Conservation (phyloP, 35 echinoderm and acorn worm species). For the Eucidaris tribuloides region DNA sequence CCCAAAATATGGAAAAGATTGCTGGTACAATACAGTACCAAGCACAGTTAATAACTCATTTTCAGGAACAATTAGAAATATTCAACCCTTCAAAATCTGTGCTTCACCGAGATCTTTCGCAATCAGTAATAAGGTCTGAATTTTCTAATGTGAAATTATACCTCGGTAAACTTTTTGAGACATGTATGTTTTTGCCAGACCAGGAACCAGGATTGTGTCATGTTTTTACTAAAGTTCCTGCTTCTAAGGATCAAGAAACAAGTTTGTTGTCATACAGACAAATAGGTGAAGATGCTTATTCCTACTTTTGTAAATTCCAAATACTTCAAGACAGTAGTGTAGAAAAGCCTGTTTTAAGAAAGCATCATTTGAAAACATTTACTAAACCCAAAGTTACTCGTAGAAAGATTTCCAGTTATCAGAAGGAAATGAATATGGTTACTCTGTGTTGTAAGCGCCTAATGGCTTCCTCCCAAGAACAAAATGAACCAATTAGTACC, state of each 20-base stretch:
- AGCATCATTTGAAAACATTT: constrained; percentile 67
- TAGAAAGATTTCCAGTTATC: constrained; percentile 33
- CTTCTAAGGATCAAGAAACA: constrained; percentile 31
- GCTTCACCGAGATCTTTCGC: constrained; percentile 30
- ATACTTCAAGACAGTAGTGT: constrained; percentile 41
- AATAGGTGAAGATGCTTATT: constrained; percentile 32
- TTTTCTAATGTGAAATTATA: constrained; percentile 43
- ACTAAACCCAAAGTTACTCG: constrained; percentile 27
- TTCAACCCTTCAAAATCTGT: neutral
- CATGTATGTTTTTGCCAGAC: neutral
- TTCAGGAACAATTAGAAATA: neutral
- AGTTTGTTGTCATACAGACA: constrained; percentile 39
- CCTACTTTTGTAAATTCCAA: constrained; percentile 31
- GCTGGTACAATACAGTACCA: constrained; percentile 56
- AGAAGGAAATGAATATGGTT: constrained; percentile 55
- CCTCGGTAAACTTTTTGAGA: constrained; percentile 1
- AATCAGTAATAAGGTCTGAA: constrained; percentile 46
- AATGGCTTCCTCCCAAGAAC: constrained; percentile 47
- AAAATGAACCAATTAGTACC: constrained; percentile 4
- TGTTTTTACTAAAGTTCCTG: constrained; percentile 29
- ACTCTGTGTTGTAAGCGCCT: constrained; percentile 60
- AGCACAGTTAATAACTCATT: constrained; percentile 13
- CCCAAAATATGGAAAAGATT: constrained; percentile 33
- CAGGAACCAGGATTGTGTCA: constrained; percentile 16
- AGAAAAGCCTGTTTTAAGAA: constrained; percentile 34